These are phyloP conservation scores for Chelonus formosanus DNA, from an alignment of 2,888 invertebrate genomes.

Conservation along the genomic window DNA sequence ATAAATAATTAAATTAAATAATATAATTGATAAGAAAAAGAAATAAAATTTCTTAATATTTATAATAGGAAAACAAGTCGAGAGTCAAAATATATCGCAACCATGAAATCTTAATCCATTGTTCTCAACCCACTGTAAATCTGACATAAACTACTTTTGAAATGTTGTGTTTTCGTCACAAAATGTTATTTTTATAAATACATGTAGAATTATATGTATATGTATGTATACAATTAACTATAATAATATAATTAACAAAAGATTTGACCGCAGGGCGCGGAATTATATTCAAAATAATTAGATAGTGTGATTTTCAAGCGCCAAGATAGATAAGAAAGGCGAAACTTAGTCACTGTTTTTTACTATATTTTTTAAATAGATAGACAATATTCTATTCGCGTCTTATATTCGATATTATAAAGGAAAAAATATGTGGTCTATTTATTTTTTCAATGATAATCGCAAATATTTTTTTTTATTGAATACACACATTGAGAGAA, in stretches of 20 bases:
- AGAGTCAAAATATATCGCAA: background rate
- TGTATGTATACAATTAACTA: constrained; percentile 51
- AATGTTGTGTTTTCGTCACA: constrained; percentile 57
- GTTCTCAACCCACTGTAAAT: constrained; percentile 41
- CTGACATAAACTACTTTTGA: constrained; percentile 49
- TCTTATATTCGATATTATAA: constrained; percentile 46
- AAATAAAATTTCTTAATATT: constrained; percentile 28
- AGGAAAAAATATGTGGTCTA: constrained; percentile 51
- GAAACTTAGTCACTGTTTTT: constrained; percentile 64
- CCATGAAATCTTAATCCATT: background rate
- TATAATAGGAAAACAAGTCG: constrained; percentile 18
- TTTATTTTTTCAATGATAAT: constrained; percentile 57
- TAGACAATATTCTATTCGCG: constrained; percentile 50
- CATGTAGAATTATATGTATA: constrained; percentile 51
- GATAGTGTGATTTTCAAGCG: constrained; percentile 56
- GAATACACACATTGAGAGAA: too few relatives aligned
- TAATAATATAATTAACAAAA: constrained; percentile 13
- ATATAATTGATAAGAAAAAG: too few relatives aligned
- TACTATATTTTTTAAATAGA: constrained; percentile 55
- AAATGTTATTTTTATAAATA: constrained; percentile 63
- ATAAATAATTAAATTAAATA: too few relatives aligned
- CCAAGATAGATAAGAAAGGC: constrained; percentile 53
- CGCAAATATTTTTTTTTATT: constrained; percentile 11
- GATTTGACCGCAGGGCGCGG: too few relatives aligned
- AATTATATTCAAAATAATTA: constrained; percentile 34